Evolutionary conservation across 2,113 vertebrate genomes (phyloP), one percentile per base, ranked within the genome.

Genomic region (Mirounga angustirostris): DNA sequence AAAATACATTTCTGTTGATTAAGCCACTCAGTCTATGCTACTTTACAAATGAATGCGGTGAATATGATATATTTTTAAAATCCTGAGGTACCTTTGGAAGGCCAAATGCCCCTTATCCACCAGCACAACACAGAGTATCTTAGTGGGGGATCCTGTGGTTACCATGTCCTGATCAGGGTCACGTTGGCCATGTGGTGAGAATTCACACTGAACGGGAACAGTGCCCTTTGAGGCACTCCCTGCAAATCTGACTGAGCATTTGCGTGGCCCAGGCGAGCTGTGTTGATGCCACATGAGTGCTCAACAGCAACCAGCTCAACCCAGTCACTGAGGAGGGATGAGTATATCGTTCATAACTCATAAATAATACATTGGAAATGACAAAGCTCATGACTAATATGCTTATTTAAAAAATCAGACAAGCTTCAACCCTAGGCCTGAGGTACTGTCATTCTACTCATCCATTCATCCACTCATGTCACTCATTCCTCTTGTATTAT

Each of bases 361-460:
- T 26, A 78, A n/a, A 43, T 78, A 46, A 88, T 21, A 73, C 4
- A 52, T 8, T 67, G 73, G 79, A 71, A 92, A 74, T 67, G 33
- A 73, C 81, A 73, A 74, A 58, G n/a, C 18, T 97, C 61, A 22
- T 90, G 52, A 91, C 76, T 83, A 52, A 74, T 71, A 30, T 84
- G 22, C 11, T 96, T 91, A 52, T 59, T 91, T 58, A 43, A 92
- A 93, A 95, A 69, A 43, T 67, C 30, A 93, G 80, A 81, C 11
- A 22, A 82, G 74, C 33, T 36, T 87, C 18, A 79, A 21, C 21
- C n/a, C 26, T 36, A 76, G 28, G 13, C 52, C 13, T 81, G 19
- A 59, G 50, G 22, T 30, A 36, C 54, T 36, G 2, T 46, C 71
- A 10, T 26, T 65, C 83, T 61, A 14, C 54, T 63, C 1, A 3